Evolutionary conservation across 2,797 vertebrate species (phyloP).

Genomic region (Apogon talboti): DNA sequence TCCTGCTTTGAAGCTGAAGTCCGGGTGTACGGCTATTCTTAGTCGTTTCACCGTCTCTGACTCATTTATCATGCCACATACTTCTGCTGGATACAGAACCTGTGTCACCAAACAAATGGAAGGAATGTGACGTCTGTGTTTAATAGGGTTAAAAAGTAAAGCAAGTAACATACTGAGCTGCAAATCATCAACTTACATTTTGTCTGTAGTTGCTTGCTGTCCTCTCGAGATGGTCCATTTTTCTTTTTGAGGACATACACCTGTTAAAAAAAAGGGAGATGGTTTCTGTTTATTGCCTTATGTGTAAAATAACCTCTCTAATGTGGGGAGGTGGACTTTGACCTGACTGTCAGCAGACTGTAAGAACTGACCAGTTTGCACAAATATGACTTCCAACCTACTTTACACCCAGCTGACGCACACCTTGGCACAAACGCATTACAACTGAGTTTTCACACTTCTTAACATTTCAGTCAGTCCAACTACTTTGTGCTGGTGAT

Average conservation of each 20-base stretch:
- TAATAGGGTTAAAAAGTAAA: not conserved
- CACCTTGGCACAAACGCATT: too few relatives aligned
- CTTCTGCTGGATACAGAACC: conserved; percentile 88
- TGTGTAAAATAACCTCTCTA: not conserved
- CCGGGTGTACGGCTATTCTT: conserved; percentile 85
- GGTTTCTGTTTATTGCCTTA: conserved; percentile 4
- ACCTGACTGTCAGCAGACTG: not conserved
- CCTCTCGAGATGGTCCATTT: conserved; percentile 91
- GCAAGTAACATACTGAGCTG: not conserved
- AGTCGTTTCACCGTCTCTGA: conserved; percentile 91
- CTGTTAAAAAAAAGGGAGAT: conserved; percentile 73
- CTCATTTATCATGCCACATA: conserved; percentile 87
- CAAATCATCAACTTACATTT: conserved; percentile 82
- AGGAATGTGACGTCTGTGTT: not conserved
- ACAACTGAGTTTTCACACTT: too few relatives aligned
- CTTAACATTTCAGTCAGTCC: too few relatives aligned
- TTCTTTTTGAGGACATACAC: conserved; percentile 86
- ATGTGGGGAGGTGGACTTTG: conserved; percentile 39
- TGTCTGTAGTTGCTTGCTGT: conserved; percentile 89
- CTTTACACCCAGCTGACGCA: not conserved
- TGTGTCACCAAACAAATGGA: conserved; percentile 51
- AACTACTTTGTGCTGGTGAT: too few relatives aligned
- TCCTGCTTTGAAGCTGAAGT: conserved; percentile 94
- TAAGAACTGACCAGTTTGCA: not conserved
- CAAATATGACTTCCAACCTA: not conserved